A percentile compares a stretch with the other conserved stretches of the same genome.
Conservation (phyloP, 2,113 vertebrate species). For the Willisornis vidua region DNA sequence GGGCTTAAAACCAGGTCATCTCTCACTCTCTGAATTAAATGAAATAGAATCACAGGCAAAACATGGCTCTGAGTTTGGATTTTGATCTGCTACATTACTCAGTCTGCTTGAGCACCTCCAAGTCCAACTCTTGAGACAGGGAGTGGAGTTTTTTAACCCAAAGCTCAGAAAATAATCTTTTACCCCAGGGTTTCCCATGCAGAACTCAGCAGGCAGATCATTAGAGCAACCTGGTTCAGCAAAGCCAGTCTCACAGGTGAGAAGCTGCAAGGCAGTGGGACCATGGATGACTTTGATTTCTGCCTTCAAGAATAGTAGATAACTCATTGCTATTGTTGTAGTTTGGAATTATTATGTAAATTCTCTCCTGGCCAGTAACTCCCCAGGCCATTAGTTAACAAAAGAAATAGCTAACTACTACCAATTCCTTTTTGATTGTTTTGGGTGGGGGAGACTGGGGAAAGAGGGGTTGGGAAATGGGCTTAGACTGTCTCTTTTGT, state of each 20-base stretch:
- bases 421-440: too few species aligned
- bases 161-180: background rate
- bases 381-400: too few species aligned
- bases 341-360: too few species aligned
- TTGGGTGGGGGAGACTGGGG: too few species aligned
- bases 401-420: too few species aligned
- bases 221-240: background rate
- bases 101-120: background rate
- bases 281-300: accelerated
- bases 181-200: background rate
- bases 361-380: too few species aligned
- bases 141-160: background rate
- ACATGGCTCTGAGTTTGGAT: background rate
- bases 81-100: background rate
- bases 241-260: background rate
- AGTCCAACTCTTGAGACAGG: background rate
- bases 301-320: background rate
- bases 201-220: background rate
- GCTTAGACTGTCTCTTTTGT: too few species aligned
- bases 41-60: background rate
- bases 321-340: background rate
- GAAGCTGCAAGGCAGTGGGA: background rate
- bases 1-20: background rate
- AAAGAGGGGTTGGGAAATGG: too few species aligned
- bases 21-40: background rate